These are phyloP conservation scores for Pelobates cultripes DNA, from an alignment of 2,797 vertebrate genomes.

Conservation along the genomic window DNA sequence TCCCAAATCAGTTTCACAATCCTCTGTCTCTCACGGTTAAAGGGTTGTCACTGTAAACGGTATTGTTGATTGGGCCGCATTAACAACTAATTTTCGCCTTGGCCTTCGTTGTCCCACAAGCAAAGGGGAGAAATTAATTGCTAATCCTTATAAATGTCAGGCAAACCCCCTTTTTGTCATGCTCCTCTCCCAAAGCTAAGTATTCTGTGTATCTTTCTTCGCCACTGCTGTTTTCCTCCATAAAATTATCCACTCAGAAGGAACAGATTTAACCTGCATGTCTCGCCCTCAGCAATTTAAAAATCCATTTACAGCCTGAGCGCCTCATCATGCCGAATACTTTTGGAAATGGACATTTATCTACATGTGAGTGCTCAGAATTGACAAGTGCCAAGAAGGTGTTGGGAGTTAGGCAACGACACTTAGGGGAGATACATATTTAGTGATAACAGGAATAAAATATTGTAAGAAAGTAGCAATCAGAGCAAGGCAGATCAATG, in stretches of 20 bases:
- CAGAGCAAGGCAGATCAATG: not conserved
- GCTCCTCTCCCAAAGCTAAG: constrained; percentile 6
- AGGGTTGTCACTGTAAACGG: not conserved
- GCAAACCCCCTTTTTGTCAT: constrained; percentile 11
- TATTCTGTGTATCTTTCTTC: not conserved
- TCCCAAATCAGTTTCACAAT: not conserved
- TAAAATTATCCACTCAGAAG: constrained; percentile 42
- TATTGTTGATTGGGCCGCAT: not conserved
- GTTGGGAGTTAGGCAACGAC: not conserved
- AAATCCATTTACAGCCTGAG: constrained; percentile 47
- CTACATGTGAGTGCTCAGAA: constrained; percentile 7
- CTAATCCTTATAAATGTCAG: constrained; percentile 21
- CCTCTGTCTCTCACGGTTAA: not conserved
- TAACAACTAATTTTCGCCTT: constrained; percentile 15
- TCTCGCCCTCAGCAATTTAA: constrained; percentile 40
- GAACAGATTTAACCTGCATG: constrained; percentile 34
- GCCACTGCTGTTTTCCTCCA: constrained; percentile 29
- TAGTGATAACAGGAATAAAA: not conserved
- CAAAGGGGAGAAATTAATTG: constrained; percentile 20
- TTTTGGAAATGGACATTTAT: constrained; percentile 44
- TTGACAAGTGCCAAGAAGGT: not conserved
- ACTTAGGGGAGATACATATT: not conserved
- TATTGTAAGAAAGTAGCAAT: not conserved
- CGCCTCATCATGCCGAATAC: constrained; percentile 20
- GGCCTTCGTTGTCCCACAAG: not conserved